Percentiles rank a stretch among this genome's conserved stretches.
These are phyloP conservation scores for Araneus ventricosus DNA, from an alignment of 1,140 invertebrate genomes.

Conservation along the genomic window DNA sequence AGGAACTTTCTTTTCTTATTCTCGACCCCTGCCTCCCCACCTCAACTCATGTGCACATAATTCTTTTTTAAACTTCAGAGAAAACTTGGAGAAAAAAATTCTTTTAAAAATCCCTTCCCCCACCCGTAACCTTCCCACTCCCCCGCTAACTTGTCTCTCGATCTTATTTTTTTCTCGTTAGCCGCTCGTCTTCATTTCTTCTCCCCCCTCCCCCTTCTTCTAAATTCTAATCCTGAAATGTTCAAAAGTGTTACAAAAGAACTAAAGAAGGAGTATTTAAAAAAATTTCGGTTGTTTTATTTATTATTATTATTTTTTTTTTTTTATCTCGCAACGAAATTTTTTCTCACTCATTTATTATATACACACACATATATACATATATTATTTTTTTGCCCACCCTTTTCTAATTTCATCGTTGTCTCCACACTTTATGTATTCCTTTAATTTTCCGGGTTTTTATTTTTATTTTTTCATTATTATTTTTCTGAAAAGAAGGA, in stretches of 20 bases:
- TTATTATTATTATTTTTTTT: background rate
- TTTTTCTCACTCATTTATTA: background rate
- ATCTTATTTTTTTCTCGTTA: conserved; percentile 75
- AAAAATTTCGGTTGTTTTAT: conserved; percentile 19
- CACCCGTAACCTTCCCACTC: background rate
- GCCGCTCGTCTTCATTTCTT: conserved; percentile 57
- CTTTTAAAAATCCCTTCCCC: conserved; percentile 1
- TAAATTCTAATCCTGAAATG: conserved; percentile 74
- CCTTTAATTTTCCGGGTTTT: conserved; percentile 75
- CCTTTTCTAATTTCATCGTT: conserved; percentile 73
- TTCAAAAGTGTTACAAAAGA: conserved; percentile 75
- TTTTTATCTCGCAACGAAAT: background rate
- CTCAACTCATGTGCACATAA: conserved; percentile 52
- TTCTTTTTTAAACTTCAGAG: conserved; percentile 73
- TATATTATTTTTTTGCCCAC: conserved; percentile 50
- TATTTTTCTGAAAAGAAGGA: conserved; percentile 37
- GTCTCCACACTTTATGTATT: conserved; percentile 75
- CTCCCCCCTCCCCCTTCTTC: conserved; percentile 1
- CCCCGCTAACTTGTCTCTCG: conserved; percentile 8
- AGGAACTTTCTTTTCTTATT: conserved; percentile 68
- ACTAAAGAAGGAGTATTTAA: conserved; percentile 42
- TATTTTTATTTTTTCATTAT: conserved; percentile 65
- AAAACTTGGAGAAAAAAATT: conserved; percentile 16
- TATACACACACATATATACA: background rate
- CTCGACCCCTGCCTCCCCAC: background rate